Percentiles rank a stretch among this genome's conserved stretches.
phyloP scores from a whole-genome alignment of 2,797 vertebrate species.

The Halcyon leucocephala region DNA sequence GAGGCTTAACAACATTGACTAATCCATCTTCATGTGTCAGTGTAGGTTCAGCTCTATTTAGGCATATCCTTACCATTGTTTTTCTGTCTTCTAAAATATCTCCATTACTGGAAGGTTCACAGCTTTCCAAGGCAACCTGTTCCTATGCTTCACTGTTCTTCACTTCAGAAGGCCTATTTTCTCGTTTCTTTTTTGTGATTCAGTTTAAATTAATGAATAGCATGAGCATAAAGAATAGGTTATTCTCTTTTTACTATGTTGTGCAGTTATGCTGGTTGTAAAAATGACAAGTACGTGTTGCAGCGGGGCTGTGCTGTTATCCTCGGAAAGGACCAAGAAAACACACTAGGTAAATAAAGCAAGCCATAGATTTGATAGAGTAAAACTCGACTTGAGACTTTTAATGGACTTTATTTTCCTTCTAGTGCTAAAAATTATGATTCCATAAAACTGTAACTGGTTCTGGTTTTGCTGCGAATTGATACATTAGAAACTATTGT shows the following conservation, averaged over 20 bases:
- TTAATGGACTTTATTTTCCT: background rate
- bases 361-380: background rate
- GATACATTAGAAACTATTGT: background rate
- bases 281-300: background rate
- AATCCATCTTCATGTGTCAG: background rate
- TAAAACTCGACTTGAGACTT: background rate
- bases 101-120: background rate
- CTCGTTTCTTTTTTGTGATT: background rate
- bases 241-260: background rate
- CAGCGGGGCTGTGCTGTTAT: background rate
- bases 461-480: background rate
- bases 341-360: background rate
- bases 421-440: background rate
- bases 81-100: background rate
- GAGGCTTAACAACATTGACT: background rate
- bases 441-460: background rate
- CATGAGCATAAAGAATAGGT: background rate
- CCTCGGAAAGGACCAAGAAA: background rate
- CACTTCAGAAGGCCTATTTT: background rate
- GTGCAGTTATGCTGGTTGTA: background rate
- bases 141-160: background rate
- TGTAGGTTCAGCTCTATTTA: background rate
- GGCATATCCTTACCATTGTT: background rate
- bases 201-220: background rate
- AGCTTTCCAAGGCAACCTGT: background rate